A percentile compares a stretch with the other conserved stretches of the same genome.
Evolutionary conservation across 2,888 invertebrate genomes (phyloP).

Genomic region (Scaptomyza caliginosa): DNA sequence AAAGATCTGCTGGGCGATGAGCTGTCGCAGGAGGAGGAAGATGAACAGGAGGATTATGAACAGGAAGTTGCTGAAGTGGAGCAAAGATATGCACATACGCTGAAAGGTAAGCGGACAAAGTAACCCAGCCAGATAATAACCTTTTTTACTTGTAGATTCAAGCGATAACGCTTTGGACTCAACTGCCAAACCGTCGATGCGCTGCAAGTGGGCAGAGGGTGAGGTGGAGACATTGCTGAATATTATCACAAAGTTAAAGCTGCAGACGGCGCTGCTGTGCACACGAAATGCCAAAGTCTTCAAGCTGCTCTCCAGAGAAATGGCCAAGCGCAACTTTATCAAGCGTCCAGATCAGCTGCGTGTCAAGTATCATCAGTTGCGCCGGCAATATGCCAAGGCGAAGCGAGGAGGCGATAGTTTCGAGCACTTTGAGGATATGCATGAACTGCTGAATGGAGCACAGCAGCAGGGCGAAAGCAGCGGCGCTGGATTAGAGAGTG

Average conservation of each 20-base stretch:
- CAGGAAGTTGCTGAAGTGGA: conserved; percentile 26
- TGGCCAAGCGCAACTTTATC: conserved; percentile 28
- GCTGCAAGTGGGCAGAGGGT: conserved; percentile 49
- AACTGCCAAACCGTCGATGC: not conserved
- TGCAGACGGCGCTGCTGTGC: conserved; percentile 40
- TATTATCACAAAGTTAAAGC: conserved; percentile 40
- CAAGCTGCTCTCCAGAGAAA: conserved; percentile 48
- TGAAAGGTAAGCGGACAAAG: conserved; percentile 34
- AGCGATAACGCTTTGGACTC: not conserved
- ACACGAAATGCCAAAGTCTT: conserved; percentile 58
- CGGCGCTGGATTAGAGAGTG: conserved; percentile 28
- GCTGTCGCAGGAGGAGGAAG: not conserved
- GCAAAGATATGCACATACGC: conserved; percentile 43
- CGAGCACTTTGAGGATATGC: conserved; percentile 46
- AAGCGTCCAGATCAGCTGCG: conserved; percentile 58
- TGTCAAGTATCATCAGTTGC: conserved; percentile 52
- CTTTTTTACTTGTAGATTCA: not conserved
- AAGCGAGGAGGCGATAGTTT: conserved; percentile 29
- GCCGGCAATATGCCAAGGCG: conserved; percentile 45
- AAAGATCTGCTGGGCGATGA: conserved; percentile 30
- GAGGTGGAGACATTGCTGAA: conserved; percentile 53
- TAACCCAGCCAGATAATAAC: not conserved
- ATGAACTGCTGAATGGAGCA: conserved; percentile 32
- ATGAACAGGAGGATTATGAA: not conserved
- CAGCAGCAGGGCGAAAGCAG: conserved; percentile 16